A percentile compares a stretch with the other conserved stretches of the same genome.
These are phyloP conservation scores for Coreoperca whiteheadi DNA, from an alignment of 2,113 vertebrate genomes.

Conservation along the genomic window DNA sequence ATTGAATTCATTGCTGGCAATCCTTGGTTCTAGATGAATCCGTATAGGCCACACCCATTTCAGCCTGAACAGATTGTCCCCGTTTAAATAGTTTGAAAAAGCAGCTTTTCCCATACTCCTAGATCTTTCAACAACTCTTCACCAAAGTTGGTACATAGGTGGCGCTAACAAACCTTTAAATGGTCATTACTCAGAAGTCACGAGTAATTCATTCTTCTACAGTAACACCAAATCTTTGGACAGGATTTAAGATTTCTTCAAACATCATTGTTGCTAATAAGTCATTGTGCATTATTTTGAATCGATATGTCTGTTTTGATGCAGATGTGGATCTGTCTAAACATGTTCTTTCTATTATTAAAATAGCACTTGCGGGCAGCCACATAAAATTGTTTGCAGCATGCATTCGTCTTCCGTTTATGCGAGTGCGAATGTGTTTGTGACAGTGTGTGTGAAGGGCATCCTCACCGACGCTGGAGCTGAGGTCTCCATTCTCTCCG, in stretches of 20 bases:
- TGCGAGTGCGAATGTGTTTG: not conserved
- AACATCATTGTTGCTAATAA: not conserved
- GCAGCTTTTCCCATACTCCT: not conserved
- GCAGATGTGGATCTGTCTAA: not conserved
- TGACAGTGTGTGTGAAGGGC: slow-evolving; percentile 35
- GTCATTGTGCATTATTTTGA: not conserved
- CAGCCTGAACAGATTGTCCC: not conserved
- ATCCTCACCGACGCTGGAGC: slow-evolving; percentile 95
- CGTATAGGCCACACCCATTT: not conserved
- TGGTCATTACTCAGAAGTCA: not conserved
- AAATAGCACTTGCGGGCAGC: not conserved
- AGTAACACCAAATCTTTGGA: not conserved
- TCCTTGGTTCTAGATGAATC: not conserved
- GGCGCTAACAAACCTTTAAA: not conserved
- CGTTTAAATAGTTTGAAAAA: not conserved
- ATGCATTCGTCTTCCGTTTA: slow-evolving; percentile 5
- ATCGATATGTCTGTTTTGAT: not conserved
- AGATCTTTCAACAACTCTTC: not conserved
- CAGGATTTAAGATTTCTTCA: not conserved
- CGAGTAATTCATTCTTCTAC: too few species aligned
- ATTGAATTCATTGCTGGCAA: not conserved
- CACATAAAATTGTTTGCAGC: not conserved
- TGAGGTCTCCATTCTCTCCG: slow-evolving; percentile 97
- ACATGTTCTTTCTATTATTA: not conserved
- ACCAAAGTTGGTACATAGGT: not conserved